phyloP scores from a whole-genome alignment of 2,797 vertebrate species.

The Enteromius fasciolatus region DNA sequence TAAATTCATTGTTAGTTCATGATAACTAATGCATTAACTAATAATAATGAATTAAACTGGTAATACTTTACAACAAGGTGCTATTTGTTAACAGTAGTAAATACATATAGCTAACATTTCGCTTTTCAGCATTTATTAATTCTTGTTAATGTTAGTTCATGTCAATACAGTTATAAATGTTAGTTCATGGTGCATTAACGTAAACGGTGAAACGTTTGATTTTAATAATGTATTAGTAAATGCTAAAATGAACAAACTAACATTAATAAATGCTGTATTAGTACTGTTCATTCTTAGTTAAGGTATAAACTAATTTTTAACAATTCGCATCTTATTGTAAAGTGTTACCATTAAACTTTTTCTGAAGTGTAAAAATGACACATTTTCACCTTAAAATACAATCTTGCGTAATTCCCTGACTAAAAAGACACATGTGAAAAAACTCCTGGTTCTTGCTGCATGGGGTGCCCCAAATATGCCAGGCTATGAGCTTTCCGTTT shows the following conservation, averaged over 20 bases:
- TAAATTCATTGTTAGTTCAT: neutral
- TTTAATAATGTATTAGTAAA: neutral
- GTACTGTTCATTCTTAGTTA: no score
- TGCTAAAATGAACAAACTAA: no score
- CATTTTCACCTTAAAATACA: conserved; percentile 12
- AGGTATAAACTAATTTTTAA: neutral
- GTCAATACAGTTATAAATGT: neutral
- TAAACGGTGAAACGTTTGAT: neutral
- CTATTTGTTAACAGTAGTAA: no score
- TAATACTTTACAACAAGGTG: no score
- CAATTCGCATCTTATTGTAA: neutral
- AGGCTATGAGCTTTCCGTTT: conserved; percentile 62
- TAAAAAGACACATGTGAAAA: conserved; percentile 19
- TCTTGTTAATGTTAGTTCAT: neutral
- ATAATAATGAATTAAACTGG: neutral
- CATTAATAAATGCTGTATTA: neutral
- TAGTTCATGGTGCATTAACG: neutral
- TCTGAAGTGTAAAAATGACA: neutral
- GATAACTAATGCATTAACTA: neutral
- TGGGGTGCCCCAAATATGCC: conserved; percentile 70
- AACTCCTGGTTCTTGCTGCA: conserved; percentile 64
- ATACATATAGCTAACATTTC: neutral
- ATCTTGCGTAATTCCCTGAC: conserved; percentile 33
- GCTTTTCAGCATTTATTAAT: neutral
- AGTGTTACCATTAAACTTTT: neutral